Conservation (phyloP, 1,140 invertebrate genomes). For the Brachionus angularis region DNA sequence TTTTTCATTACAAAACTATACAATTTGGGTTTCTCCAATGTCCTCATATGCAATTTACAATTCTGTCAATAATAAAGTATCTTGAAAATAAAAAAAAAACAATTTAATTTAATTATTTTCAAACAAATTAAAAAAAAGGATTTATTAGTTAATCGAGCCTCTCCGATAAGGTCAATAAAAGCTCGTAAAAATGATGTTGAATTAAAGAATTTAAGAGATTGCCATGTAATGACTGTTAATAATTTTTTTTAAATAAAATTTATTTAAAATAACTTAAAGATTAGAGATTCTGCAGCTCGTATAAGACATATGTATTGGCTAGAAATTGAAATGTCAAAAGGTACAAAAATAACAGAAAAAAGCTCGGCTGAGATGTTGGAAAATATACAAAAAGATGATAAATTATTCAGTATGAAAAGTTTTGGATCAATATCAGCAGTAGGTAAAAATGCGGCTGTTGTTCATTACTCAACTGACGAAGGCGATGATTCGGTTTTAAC, state of each 20-base stretch:
- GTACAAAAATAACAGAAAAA: not conserved
- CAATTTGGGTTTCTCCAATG: constrained; percentile 30
- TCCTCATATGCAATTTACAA: constrained; percentile 38
- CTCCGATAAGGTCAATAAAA: constrained; percentile 62
- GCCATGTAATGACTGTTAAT: constrained; percentile 61
- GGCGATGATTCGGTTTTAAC: constrained; percentile 65
- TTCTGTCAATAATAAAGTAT: not conserved
- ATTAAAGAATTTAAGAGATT: constrained; percentile 76
- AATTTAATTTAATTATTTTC: not conserved
- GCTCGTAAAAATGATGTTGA: constrained; percentile 83
- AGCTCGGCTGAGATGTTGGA: not conserved
- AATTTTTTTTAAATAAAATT: not conserved
- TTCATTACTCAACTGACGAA: constrained; percentile 69
- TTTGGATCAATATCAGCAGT: constrained; percentile 81
- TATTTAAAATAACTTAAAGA: no score
- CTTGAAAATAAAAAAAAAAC: no score
- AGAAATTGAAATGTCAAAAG: constrained; percentile 16
- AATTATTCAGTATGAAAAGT: constrained; percentile 73
- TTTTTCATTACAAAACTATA: not conserved
- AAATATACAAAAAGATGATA: constrained; percentile 59
- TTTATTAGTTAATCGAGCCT: constrained; percentile 1
- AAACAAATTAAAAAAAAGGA: not conserved
- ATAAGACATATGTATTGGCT: constrained; percentile 38
- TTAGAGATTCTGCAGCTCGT: constrained; percentile 26
- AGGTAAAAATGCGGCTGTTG: constrained; percentile 78